phyloP scores from a whole-genome alignment of 2,888 invertebrate genomes.

The Eilema griseolum region DNA sequence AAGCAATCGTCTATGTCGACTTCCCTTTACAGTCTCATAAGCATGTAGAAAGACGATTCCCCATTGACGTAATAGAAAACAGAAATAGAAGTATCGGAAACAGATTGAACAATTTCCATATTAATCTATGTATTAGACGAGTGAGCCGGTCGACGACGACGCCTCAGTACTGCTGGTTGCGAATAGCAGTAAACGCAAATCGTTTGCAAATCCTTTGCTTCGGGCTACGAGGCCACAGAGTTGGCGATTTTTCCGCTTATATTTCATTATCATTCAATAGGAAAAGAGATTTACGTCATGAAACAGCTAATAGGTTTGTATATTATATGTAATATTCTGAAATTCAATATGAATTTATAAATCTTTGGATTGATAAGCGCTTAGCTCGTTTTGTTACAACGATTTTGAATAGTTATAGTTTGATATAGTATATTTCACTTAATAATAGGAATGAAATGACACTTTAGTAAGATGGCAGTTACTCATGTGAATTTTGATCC shows the following conservation, averaged over 20 bases:
- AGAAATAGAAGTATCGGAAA: slow-evolving; percentile 5
- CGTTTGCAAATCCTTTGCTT: slow-evolving; percentile 50
- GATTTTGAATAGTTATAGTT: too few relatives aligned
- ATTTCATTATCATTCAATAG: not conserved
- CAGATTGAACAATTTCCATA: slow-evolving; percentile 42
- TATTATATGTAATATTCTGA: too few relatives aligned
- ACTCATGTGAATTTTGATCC: too few relatives aligned
- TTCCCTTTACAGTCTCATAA: not conserved
- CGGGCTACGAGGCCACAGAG: slow-evolving; percentile 24
- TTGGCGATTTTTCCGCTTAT: not conserved
- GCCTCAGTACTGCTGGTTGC: slow-evolving; percentile 35
- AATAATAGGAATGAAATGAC: too few relatives aligned
- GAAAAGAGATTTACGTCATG: too few relatives aligned
- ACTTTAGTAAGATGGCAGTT: too few relatives aligned
- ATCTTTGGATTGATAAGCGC: too few relatives aligned
- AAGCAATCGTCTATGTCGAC: not conserved
- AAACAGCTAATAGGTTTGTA: too few relatives aligned
- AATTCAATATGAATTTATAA: too few relatives aligned
- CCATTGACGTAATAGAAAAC: slow-evolving; percentile 14
- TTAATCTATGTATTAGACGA: slow-evolving; percentile 49
- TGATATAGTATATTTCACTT: too few relatives aligned
- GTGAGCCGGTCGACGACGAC: slow-evolving; percentile 29
- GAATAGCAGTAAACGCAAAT: slow-evolving; percentile 54
- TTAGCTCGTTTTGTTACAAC: too few relatives aligned
- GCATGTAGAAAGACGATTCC: slow-evolving; percentile 1